Conservation (phyloP, 2,888 invertebrate genomes). For the Cheilosia scutellata region DNA sequence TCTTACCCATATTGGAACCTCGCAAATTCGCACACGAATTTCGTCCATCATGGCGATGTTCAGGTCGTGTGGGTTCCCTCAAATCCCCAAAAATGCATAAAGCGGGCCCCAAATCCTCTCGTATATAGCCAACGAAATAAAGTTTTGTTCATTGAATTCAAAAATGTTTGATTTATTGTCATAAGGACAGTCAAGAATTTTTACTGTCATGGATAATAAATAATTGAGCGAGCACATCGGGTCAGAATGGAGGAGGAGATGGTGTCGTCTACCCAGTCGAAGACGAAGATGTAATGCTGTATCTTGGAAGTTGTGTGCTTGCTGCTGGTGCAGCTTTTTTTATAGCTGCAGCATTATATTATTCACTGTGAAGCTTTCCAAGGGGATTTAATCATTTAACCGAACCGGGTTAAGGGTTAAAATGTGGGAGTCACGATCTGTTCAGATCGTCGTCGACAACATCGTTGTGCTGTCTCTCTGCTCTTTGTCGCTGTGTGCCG, state of each 20-base stretch:
- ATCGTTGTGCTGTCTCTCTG: slow-evolving; percentile 77
- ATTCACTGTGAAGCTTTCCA: slow-evolving; percentile 51
- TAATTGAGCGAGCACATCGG: slow-evolving; percentile 65
- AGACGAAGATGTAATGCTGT: slow-evolving; percentile 58
- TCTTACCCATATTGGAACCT: slow-evolving; percentile 37
- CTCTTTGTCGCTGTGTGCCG: slow-evolving; percentile 79
- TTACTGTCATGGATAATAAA: slow-evolving; percentile 73
- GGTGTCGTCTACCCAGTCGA: slow-evolving; percentile 43
- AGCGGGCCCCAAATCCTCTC: slow-evolving; percentile 14
- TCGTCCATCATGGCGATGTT: slow-evolving; percentile 48
- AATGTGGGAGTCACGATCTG: slow-evolving; percentile 84
- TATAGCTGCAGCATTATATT: slow-evolving; percentile 9
- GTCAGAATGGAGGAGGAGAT: slow-evolving; percentile 22
- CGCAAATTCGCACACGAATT: slow-evolving; percentile 63
- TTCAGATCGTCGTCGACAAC: slow-evolving; percentile 60
- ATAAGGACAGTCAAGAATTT: slow-evolving; percentile 71
- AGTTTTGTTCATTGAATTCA: slow-evolving; percentile 65
- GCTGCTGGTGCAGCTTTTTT: slow-evolving; percentile 54
- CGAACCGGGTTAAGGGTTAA: slow-evolving; percentile 82
- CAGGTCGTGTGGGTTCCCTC: slow-evolving; percentile 63
- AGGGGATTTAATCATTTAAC: slow-evolving; percentile 44
- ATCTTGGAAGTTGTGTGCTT: slow-evolving; percentile 37
- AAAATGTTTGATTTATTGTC: slow-evolving; percentile 73
- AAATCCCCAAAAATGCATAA: slow-evolving; percentile 59
- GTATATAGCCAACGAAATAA: slow-evolving; percentile 14